Evolutionary conservation across 2,797 vertebrate genomes (phyloP).

Genomic region (Manis crassicaudata): DNA sequence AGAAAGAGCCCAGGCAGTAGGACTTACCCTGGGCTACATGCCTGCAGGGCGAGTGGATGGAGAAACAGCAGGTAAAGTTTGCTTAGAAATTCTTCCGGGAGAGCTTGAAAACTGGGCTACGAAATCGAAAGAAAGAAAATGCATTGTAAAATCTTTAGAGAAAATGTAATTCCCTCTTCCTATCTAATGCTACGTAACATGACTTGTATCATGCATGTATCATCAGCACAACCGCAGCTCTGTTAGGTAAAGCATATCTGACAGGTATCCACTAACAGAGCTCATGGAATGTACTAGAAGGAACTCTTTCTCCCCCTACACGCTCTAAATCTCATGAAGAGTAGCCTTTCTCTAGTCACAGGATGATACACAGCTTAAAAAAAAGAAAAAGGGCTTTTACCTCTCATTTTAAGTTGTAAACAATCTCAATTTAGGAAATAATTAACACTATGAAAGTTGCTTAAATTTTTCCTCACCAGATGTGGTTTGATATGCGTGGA

Average conservation of each 20-base stretch:
- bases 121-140: background rate
- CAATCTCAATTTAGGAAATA: background rate
- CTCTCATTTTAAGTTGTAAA: background rate
- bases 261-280: background rate
- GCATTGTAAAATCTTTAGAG: background rate
- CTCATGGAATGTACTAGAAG: background rate
- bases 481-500: background rate
- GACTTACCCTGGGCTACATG: background rate
- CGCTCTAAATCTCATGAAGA: background rate
- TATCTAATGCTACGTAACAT: background rate
- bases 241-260: background rate
- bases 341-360: background rate
- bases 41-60: background rate
- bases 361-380: background rate
- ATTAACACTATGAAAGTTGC: background rate
- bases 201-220: background rate
- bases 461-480: background rate
- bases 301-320: background rate
- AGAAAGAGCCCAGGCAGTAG: background rate
- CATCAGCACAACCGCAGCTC: background rate
- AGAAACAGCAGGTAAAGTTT: background rate
- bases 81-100: conserved; percentile 37
- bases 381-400: background rate
- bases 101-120: background rate
- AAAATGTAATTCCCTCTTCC: background rate